These are phyloP conservation scores for Apogon hyalosoma DNA, from an alignment of 2,797 vertebrate species.

Conservation along the genomic window DNA sequence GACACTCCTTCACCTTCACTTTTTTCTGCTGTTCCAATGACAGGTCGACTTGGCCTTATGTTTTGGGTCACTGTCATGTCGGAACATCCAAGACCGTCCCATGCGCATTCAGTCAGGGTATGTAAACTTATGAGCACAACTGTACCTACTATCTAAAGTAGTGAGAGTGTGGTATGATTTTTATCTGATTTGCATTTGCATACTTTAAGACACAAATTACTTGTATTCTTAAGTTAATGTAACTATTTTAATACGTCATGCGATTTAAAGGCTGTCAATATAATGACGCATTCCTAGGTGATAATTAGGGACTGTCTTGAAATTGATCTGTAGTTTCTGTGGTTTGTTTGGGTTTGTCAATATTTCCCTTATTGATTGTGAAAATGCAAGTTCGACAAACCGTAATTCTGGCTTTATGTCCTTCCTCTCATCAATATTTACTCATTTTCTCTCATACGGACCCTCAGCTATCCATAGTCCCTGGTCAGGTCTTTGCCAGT, in stretches of 20 bases:
- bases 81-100: too few species aligned
- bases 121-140: too few species aligned
- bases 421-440: slow-evolving; percentile 25
- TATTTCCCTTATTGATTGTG: slow-evolving; percentile 1
- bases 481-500: slow-evolving; percentile 51
- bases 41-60: too few species aligned
- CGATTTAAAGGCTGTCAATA: not conserved
- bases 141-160: not conserved
- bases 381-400: slow-evolving; percentile 30
- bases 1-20: too few species aligned
- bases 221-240: not conserved
- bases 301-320: slow-evolving; percentile 5
- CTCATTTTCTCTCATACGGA: slow-evolving; percentile 35
- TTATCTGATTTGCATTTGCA: not conserved
- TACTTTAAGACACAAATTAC: not conserved
- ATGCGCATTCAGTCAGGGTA: too few species aligned
- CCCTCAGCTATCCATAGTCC: slow-evolving; percentile 56
- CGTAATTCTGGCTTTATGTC: slow-evolving; percentile 26
- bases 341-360: not conserved
- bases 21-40: too few species aligned
- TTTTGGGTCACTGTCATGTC: too few species aligned
- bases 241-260: too few species aligned
- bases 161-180: not conserved
- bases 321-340: not conserved
- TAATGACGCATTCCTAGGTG: slow-evolving; percentile 9